Conservation (phyloP, 64 coral and sea anemone genomes). For the Montipora efflorescens region DNA sequence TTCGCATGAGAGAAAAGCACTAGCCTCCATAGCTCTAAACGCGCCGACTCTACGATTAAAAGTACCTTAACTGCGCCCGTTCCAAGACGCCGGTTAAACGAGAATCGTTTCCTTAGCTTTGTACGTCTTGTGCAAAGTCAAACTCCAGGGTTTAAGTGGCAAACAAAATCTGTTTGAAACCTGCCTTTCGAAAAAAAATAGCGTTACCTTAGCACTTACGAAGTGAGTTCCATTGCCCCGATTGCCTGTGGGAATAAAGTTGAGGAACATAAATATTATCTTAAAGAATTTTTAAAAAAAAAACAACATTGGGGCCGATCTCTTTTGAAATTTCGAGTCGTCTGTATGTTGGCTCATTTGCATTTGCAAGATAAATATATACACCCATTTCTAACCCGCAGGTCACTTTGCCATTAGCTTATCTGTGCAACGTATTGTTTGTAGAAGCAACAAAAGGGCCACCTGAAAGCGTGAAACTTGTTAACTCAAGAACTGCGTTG, state of each 20-base stretch:
- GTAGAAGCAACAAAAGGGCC: background rate
- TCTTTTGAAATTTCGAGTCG: slow-evolving; percentile 7
- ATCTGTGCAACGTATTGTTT: background rate
- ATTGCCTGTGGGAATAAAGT: background rate
- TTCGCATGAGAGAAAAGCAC: background rate
- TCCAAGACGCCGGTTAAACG: background rate
- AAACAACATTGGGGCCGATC: slow-evolving; percentile 32
- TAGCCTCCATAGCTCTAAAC: background rate
- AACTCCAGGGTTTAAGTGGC: too few relatives aligned
- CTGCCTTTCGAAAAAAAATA: background rate
- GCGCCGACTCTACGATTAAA: background rate
- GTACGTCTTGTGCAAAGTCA: background rate
- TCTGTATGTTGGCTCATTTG: slow-evolving; percentile 36
- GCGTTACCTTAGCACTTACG: background rate
- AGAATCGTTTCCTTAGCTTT: background rate
- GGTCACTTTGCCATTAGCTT: background rate
- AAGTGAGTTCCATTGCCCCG: background rate
- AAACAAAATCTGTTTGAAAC: background rate
- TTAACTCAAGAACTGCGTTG: slow-evolving; percentile 5
- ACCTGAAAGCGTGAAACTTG: background rate
- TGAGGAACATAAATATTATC: slow-evolving; percentile 36
- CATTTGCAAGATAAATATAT: slow-evolving; percentile 17
- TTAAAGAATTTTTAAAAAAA: slow-evolving; percentile 9
- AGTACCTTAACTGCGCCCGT: background rate
- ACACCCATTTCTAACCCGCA: background rate